Base-by-base conservation (phyloP, 1,140 invertebrate genomes). In the Rhysida immarginata region DNA sequence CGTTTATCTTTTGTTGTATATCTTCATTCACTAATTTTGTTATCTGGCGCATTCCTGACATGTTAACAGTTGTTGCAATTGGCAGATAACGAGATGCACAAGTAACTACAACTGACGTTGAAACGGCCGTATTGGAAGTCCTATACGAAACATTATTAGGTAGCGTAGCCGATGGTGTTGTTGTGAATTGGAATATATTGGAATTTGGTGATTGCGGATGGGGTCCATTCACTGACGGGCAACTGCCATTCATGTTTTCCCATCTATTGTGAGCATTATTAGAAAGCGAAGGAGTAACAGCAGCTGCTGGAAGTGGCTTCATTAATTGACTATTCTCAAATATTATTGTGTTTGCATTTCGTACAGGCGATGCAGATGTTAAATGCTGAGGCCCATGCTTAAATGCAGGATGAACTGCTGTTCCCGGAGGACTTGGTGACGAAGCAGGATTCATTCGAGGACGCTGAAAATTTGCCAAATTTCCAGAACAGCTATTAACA, bases 41-140 rank as follows among this genome's bases (percentile, higher is more conserved):
- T 41, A 41, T 41, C n/a, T n/a, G n/a, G n/a, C n/a, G n/a, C n/a
- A n/a, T n/a, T n/a, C 35, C n/a, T 11, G 35, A 41, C 35, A 41
- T 41, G 35, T 41, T 58, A 35, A 54, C 57, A 55, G 53, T 58
- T 58, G 57, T 53, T 50, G 56, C 59, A 58, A 51, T 58, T 55
- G 59, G 56, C 44, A 60, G 41, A 43, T 53, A 53, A 49, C 57
- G 35, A 29, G 52, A 55, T 48, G 59, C 54, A 56, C 43, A 18
- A 11, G 45, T 48, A 23, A 48, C 45, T 23, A 48, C 14, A 13
- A 48, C 11, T 8, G 45, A 48, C 13, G 45, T 13, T 18, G 45
- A 23, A 11, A 48, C 23, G 21, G 8, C 8, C 8, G 45, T 18
- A 23, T 11, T 48, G 35, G 11, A 41, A 41, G 35, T 41, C n/a